Evolutionary conservation across 2,888 invertebrate genomes (phyloP), one percentile per base, ranked within the genome.

Genomic region (Dermolepida albohirtum): DNA sequence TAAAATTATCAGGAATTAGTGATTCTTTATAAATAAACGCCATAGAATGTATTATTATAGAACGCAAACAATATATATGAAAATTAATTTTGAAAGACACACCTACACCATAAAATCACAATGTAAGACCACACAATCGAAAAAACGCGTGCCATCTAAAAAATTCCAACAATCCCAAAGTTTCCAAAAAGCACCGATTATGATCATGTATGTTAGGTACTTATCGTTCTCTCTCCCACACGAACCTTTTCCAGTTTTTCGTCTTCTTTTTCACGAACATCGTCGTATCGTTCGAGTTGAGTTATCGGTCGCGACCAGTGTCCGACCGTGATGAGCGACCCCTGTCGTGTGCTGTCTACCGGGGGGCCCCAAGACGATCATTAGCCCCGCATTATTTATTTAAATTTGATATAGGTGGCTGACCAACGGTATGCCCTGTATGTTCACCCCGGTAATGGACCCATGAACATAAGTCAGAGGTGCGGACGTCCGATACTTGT

Each of bases 311-410:
- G 59, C 59, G 47, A 62, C 59, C 47, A 62, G 43, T 44, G 47
- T 62, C 69, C 52, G 76, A 74, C 74, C 75, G 76, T 70, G 70
- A 73, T 73, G 72, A 71, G 71, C 75, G 77, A 74, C 76, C 77
- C 78, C 78, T 71, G 76, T 71, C 64, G 74, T 27, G 74, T 44
- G 51, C 14, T 34, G 34, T 52, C 63, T 63, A 63, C 54, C 59
- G 49, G 66, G 66, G 66, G 59, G 66, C 57, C 66, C 43, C 16
- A 65, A 69, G 68, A 68, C 69, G 72, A 74, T 75, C 74, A 75
- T 75, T 75, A 74, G 72, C 69, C 71, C 65, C 59, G 70, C 69
- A 71, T 72, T 74, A 75, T 74, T 75, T 75, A 75, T 74, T 74
- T 71, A 72, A 74, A 74, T 74, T 74, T 74, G 74, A 73, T 71